Conservation (phyloP, 2,888 invertebrate species). For the Lasioglossum oenotherae region DNA sequence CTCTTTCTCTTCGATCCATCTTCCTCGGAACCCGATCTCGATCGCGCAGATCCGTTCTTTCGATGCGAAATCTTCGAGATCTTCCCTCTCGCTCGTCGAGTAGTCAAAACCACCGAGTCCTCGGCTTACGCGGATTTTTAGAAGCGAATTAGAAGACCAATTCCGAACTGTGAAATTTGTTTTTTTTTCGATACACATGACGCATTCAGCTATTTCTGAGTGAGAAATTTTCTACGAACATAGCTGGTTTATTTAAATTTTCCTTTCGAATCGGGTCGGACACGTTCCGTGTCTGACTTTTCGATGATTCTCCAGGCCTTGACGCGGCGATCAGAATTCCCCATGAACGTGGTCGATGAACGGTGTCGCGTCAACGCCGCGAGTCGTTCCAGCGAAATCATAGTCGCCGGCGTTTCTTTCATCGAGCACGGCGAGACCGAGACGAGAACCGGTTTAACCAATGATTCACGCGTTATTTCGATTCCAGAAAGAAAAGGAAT, state of each 20-base stretch:
- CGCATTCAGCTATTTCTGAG: no score
- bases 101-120: no score
- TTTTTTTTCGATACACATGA: no score
- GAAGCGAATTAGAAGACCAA: no score
- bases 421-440: slow-evolving; percentile 41
- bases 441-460: slow-evolving; percentile 60
- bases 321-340: neutral
- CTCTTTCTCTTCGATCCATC: slow-evolving; percentile 35
- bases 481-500: slow-evolving; percentile 50
- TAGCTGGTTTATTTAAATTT: no score
- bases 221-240: no score
- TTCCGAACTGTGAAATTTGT: no score
- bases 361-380: neutral
- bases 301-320: neutral
- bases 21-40: slow-evolving; percentile 52
- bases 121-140: no score
- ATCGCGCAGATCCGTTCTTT: slow-evolving; percentile 62
- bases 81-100: slow-evolving; percentile 45
- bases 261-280: no score
- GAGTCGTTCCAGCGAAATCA: neutral
- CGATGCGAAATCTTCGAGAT: slow-evolving; percentile 63
- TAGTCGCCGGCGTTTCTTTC: slow-evolving; percentile 28
- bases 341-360: neutral
- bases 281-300: neutral
- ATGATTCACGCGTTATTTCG: slow-evolving; percentile 65